phyloP scores from a whole-genome alignment of 2,888 invertebrate species.

The Drosophila mettleri region DNA sequence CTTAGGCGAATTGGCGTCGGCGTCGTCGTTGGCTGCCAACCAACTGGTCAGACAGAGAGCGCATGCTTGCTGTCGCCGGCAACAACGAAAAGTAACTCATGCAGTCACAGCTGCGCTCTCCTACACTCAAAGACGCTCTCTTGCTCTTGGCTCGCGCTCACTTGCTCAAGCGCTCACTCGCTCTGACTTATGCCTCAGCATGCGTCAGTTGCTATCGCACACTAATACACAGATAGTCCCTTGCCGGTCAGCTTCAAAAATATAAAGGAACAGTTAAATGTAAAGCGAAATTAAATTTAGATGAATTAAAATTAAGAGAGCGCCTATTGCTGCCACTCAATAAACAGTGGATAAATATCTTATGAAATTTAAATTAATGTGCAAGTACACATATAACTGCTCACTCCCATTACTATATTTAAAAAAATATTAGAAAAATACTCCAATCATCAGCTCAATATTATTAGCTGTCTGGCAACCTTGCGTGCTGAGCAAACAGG shows the following conservation, averaged over 20 bases:
- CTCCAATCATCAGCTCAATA: neutral
- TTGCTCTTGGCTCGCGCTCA: conserved; percentile 1
- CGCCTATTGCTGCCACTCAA: neutral
- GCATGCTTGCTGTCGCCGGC: conserved; percentile 76
- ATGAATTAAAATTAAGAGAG: neutral
- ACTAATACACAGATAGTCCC: conserved; percentile 8
- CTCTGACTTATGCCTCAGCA: conserved; percentile 5
- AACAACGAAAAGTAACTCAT: conserved; percentile 31
- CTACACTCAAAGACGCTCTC: conserved; percentile 25
- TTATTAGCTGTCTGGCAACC: conserved; percentile 24
- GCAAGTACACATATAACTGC: no score
- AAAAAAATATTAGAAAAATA: neutral
- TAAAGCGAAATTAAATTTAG: neutral
- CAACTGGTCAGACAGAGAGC: conserved; percentile 71
- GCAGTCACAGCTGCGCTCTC: conserved; percentile 26
- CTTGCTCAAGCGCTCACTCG: conserved; percentile 9
- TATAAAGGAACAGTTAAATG: conserved; percentile 6
- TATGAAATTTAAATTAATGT: no score
- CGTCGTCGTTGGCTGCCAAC: conserved; percentile 32
- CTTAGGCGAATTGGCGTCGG: conserved; percentile 33
- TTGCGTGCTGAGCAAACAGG: conserved; percentile 4
- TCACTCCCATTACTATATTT: neutral
- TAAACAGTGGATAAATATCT: neutral
- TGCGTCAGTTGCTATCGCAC: conserved; percentile 37
- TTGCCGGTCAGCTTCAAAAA: conserved; percentile 21